Percentiles rank a stretch among this genome's conserved stretches.
Evolutionary conservation across 2,797 vertebrate species (phyloP).

Genomic region (Acanthiza pusilla): DNA sequence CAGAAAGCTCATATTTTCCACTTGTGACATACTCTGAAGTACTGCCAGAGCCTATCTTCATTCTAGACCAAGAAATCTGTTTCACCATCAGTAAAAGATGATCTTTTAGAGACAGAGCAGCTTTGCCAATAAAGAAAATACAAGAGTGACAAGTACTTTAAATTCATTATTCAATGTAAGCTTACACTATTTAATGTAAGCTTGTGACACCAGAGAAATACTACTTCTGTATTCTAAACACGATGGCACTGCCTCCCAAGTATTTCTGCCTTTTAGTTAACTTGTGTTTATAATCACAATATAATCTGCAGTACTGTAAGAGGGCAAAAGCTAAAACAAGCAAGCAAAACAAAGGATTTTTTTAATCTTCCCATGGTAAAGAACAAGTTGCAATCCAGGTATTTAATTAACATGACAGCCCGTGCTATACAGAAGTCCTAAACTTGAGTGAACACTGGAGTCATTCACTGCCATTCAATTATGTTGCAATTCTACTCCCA

Average conservation of each 20-base stretch:
- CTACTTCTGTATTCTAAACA: neutral
- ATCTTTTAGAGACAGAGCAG: neutral
- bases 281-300: neutral
- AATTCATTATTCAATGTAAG: neutral
- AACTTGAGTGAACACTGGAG: neutral
- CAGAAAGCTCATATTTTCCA: neutral
- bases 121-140: neutral
- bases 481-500: neutral
- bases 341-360: neutral
- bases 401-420: neutral
- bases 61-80: neutral
- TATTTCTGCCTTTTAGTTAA: neutral
- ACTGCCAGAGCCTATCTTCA: neutral
- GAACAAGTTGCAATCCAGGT: neutral
- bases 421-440: neutral
- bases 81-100: neutral
- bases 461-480: neutral
- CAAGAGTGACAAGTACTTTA: neutral
- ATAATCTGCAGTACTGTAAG: neutral
- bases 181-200: neutral
- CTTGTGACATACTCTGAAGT: neutral
- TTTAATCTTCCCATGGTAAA: neutral
- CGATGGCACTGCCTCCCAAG: neutral
- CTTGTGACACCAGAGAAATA: neutral
- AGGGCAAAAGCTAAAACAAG: neutral